These are phyloP conservation scores for Epinephelus fuscoguttatus DNA, from an alignment of 2,113 vertebrate species.

Conservation along the genomic window DNA sequence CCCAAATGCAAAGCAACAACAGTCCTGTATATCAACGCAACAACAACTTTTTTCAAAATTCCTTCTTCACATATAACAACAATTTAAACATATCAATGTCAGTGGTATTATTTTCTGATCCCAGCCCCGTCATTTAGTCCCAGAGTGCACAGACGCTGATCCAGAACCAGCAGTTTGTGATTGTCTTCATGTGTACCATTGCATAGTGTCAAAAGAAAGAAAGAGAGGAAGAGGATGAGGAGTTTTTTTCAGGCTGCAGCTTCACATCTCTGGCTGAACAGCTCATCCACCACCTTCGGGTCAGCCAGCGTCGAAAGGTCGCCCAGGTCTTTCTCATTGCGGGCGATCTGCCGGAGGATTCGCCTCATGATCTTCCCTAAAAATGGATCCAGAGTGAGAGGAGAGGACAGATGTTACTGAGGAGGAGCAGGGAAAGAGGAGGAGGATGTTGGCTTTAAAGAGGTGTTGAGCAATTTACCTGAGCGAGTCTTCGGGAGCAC, in stretches of 20 bases:
- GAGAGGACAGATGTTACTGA: background rate
- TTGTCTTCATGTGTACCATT: conserved; percentile 31
- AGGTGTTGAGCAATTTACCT: conserved; percentile 74
- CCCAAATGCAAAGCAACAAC: conserved; percentile 40
- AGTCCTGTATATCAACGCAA: background rate
- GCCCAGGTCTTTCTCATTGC: conserved; percentile 86
- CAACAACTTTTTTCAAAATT: conserved; percentile 5
- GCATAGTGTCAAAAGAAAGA: background rate
- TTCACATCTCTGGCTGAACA: conserved; percentile 85
- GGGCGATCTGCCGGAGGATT: conserved; percentile 85
- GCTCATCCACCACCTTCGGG: conserved; percentile 85
- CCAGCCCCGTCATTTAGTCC: conserved; percentile 33
- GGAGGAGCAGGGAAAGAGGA: background rate
- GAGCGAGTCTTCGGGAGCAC: conserved; percentile 88
- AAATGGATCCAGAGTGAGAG: background rate
- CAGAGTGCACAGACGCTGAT: conserved; percentile 10
- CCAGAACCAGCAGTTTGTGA: conserved; percentile 4
- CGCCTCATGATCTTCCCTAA: conserved; percentile 88
- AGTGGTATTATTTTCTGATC: background rate
- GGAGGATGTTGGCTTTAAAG: background rate
- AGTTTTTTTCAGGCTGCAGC: conserved; percentile 77
- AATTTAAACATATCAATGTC: background rate
- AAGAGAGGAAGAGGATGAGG: background rate
- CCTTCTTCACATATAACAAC: conserved; percentile 6
- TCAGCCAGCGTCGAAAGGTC: conserved; percentile 88